phyloP scores from a whole-genome alignment of 2,888 invertebrate genomes.

The Oxyteleia sp. region DNA sequence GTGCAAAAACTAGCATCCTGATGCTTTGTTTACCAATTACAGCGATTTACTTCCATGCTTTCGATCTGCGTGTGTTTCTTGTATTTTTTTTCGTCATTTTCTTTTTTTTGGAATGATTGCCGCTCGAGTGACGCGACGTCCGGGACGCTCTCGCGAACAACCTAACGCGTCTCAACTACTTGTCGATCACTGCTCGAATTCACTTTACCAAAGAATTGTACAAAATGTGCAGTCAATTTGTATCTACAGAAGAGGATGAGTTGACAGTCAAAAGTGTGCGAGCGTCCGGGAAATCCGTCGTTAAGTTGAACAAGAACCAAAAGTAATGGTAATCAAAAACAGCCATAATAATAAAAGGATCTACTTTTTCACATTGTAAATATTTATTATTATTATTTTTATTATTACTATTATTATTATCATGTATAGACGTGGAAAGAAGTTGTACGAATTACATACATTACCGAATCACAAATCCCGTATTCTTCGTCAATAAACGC shows the following conservation, averaged over 20 bases:
- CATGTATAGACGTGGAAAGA: not conserved
- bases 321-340: not conserved
- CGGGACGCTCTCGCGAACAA: slow-evolving; percentile 11
- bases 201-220: slow-evolving; percentile 36
- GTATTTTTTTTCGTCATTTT: slow-evolving; percentile 26
- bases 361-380: not conserved
- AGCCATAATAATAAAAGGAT: slow-evolving; percentile 10
- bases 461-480: too few species aligned
- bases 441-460: too few species aligned
- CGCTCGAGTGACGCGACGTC: slow-evolving; percentile 32
- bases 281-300: slow-evolving; percentile 27
- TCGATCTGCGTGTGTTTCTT: slow-evolving; percentile 16
- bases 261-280: slow-evolving; percentile 3
- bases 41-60: slow-evolving; percentile 17
- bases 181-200: not conserved
- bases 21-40: slow-evolving; percentile 36
- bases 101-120: slow-evolving; percentile 53
- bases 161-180: not conserved
- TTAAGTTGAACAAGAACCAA: slow-evolving; percentile 23
- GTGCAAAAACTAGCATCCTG: slow-evolving; percentile 35
- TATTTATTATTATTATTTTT: not conserved
- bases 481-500: too few species aligned
- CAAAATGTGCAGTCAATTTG: slow-evolving; percentile 33
- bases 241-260: slow-evolving; percentile 23
- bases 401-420: too few species aligned